phyloP scores from a whole-genome alignment of 2,113 vertebrate genomes.

The Chamaetylas fuelleborni region DNA sequence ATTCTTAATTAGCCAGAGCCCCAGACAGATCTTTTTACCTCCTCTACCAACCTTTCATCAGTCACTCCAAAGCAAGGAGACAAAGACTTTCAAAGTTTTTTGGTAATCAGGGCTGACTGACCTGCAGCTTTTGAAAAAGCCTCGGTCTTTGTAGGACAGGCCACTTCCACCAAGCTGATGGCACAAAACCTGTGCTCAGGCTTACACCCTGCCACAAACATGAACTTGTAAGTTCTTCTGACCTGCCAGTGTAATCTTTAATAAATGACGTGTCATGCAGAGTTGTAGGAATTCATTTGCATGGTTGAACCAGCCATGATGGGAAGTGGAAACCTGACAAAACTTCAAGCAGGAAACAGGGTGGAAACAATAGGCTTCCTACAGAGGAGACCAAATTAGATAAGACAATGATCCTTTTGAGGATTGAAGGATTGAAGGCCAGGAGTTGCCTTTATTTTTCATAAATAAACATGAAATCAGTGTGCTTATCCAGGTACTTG shows the following conservation, averaged over 20 bases:
- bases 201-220: neutral
- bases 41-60: neutral
- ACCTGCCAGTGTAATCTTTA: neutral
- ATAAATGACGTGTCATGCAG: neutral
- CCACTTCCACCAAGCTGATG: neutral
- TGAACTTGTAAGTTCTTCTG: neutral
- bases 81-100: neutral
- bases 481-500: neutral
- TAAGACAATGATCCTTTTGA: constrained; percentile 30
- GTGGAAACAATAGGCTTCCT: constrained; percentile 36
- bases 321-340: constrained; percentile 38
- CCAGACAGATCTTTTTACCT: neutral
- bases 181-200: neutral
- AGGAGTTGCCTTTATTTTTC: constrained; percentile 16
- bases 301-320: neutral
- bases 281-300: neutral
- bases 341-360: constrained; percentile 29
- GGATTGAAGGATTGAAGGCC: neutral
- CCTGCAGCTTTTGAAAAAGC: neutral
- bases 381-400: constrained; percentile 27
- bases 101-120: neutral
- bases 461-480: neutral
- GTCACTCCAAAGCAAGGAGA: neutral
- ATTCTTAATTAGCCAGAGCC: neutral
- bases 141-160: neutral